Base-by-base conservation (phyloP, 2,113 vertebrate species). In the Ceyx margarethae region DNA sequence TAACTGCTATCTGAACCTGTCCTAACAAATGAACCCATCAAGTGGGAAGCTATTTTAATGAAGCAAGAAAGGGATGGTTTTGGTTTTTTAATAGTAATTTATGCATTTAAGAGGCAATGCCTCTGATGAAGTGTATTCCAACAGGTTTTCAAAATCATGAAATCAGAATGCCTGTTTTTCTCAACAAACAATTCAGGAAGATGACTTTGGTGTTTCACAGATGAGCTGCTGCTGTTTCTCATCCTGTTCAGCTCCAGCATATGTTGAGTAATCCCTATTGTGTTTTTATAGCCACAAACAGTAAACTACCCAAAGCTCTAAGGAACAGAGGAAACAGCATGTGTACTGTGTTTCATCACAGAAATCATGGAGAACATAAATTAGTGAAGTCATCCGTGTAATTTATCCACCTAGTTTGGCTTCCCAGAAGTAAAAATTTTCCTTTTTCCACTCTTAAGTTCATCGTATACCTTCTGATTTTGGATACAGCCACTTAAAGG, bases 211-310 rank as follows among this genome's bases (percentile, higher is more conserved):
- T 91, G 85, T 95, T 90, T 91, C 85, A 61, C 79, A 94, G 85
- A 93, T 95, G 95, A 92, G 92, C 93, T 92, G 90, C 87, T 94
- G 46, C 87, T 81, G 80, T 96, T 91, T 89, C 96, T 97, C 90
- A 94, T 85, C 95, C 94, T 46, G 56, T 93, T 95, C 80, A 79
- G 79, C 93, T 95, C 72, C 92, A 87, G 91, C 97, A 97, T 96
- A 96, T 96, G 96, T 82, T 96, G 65, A 97, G 83, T 95, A 97
- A 96, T 98, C 97, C 97, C 96, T 81, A 61, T 53, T 33, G 91
- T 74, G 86, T 73, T 91, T 97, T 97, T 94, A 95, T 95, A 95
- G 29, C 72, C 92, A 92, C 88, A 95, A 96, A 97, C 90, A 95
- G 83, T 88, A 92, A 97, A 97, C 92, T 94, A 79, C 91, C 95